These are phyloP conservation scores for Orussus abietinus DNA, from an alignment of 1,140 invertebrate species.

Conservation along the genomic window DNA sequence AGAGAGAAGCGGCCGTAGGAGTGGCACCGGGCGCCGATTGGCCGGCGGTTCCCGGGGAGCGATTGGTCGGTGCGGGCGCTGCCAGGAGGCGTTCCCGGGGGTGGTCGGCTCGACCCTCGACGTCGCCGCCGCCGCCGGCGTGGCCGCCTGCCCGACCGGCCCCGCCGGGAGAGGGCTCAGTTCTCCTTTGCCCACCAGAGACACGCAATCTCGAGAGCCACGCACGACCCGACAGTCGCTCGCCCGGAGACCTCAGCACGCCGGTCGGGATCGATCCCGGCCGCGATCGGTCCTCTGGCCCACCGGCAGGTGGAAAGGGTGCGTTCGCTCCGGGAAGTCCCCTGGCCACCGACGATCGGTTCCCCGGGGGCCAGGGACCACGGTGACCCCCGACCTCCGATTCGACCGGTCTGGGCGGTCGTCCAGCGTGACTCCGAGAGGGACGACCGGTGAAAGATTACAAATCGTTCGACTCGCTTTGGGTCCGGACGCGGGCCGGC, in stretches of 20 bases:
- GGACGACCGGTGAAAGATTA: no score
- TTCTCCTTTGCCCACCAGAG: conserved; percentile 52
- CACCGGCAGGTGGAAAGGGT: no score
- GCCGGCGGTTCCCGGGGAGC: conserved; percentile 26
- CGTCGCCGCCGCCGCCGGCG: conserved; percentile 7
- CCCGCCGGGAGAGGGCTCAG: conserved; percentile 45
- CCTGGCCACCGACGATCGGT: no score
- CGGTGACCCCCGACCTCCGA: no score
- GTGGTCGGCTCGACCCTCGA: conserved; percentile 13
- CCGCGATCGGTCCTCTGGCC: no score
- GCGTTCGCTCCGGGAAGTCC: no score
- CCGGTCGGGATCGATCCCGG: not conserved
- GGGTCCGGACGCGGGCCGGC: no score
- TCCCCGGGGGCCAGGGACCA: no score
- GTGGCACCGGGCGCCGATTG: conserved; percentile 47
- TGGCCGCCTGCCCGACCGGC: conserved; percentile 14
- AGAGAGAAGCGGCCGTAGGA: conserved; percentile 39
- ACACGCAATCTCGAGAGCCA: conserved; percentile 25
- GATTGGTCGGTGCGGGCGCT: conserved; percentile 44
- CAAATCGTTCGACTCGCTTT: no score
- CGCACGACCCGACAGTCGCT: conserved; percentile 1
- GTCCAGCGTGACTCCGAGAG: no score
- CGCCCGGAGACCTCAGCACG: not conserved
- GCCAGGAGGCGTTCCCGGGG: conserved; percentile 43
- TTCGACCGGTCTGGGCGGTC: no score